Evolutionary conservation across 1,140 invertebrate genomes (phyloP).

Genomic region (Ooceraea biroi): DNA sequence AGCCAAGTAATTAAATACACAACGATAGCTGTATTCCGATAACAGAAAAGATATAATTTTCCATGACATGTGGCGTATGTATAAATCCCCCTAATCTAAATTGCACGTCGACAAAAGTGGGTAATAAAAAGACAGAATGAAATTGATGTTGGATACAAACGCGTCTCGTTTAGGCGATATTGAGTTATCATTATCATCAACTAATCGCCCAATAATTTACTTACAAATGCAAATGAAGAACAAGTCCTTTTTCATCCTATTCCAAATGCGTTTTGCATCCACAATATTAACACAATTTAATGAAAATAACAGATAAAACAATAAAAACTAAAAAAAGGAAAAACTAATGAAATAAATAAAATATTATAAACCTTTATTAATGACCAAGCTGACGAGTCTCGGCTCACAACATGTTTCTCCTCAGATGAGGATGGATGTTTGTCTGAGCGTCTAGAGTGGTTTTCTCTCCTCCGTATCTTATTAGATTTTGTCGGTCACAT

Average conservation of each 20-base stretch:
- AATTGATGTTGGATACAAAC: no score
- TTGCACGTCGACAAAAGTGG: not conserved
- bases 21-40: constrained; percentile 9
- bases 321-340: not conserved
- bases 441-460: no score
- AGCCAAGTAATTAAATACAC: constrained; percentile 7
- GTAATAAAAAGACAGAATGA: not conserved
- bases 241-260: not conserved
- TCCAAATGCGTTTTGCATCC: not conserved
- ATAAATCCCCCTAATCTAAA: not conserved
- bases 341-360: no score
- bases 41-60: constrained; percentile 30
- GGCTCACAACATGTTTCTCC: no score
- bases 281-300: not conserved
- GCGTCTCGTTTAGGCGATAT: no score
- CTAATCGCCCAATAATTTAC: not conserved
- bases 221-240: not conserved
- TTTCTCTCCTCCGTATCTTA: no score
- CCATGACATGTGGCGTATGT: not conserved
- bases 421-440: no score
- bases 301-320: not conserved
- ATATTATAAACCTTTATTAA: no score
- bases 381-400: no score
- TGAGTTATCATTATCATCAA: no score
- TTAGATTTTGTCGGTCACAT: no score